Base-by-base conservation (phyloP, 2,797 vertebrate genomes). In the Intellagama lesueurii region DNA sequence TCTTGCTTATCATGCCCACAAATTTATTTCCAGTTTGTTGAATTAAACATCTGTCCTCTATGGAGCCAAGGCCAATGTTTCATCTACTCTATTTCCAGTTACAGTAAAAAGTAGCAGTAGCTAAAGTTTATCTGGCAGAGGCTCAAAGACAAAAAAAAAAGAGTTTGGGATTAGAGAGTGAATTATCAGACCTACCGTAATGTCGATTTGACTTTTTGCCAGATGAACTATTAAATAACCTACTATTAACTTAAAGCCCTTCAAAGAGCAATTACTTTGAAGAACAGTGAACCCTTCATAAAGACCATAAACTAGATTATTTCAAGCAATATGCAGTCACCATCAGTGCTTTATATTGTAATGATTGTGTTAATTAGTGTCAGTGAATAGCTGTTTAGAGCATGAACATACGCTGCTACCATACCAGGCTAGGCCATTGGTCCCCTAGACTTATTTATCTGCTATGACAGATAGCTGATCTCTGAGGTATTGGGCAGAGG, bases 191-290 rank as follows among this genome's bases (percentile, higher is more conserved):
- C 40, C 19, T 64, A 40, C 30, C 81, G n/a, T 72, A 81, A 81
- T 82, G 47, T 73, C 72, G 49, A 26, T 60, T 75, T 88, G 79
- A 64, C 26, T 19, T 28, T 82, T 81, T 75, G 79, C 79, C 35
- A 60, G 24, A 11, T 12, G 16, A 52, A 28, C 44, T 32, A 52
- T 35, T 16, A 47, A 81, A 40, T 86, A 86, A 77, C 17, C 75
- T 60, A 12, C 66, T 77, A 64, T 44, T 73, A 66, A 70, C n/a
- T 56, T 40, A 81, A n/a, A n/a, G 70, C 14, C 11, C 49, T 60
- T 87, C 35, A 72, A 81, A 73, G 28, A 60, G 64, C 17, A 88
- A n/a, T 73, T 75, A 64, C 28, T 81, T 7, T 75, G 35, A 85
- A 75, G 12, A 56, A 26, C 11, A 75, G 14, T 85, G 30, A 60